These are phyloP conservation scores for Proteles cristata DNA, from an alignment of 2,113 vertebrate genomes.

Conservation along the genomic window DNA sequence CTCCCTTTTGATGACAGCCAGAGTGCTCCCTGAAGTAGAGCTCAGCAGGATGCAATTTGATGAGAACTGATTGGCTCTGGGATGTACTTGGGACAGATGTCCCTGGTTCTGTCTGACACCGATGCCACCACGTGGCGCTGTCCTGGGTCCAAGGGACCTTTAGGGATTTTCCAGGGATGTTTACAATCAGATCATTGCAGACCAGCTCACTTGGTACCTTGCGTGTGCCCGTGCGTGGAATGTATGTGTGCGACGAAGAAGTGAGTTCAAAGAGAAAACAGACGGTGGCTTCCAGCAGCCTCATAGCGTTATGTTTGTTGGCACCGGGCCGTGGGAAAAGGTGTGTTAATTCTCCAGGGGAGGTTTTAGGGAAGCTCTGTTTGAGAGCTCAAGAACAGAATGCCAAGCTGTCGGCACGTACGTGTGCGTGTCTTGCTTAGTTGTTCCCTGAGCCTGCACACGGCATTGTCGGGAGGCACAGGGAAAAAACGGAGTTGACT, in stretches of 20 bases:
- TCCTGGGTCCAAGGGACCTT: neutral
- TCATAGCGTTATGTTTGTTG: neutral
- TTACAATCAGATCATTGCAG: neutral
- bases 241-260: neutral
- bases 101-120: neutral
- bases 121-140: neutral
- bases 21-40: neutral
- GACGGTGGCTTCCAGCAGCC: neutral
- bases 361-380: neutral
- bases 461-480: neutral
- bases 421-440: neutral
- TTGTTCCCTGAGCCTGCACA: neutral
- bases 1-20: neutral
- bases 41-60: neutral
- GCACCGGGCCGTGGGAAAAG: neutral
- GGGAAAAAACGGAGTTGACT: neutral
- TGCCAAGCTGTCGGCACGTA: neutral
- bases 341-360: neutral
- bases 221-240: accelerated
- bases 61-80: neutral
- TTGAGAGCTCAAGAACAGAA: neutral
- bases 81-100: constrained; percentile 27
- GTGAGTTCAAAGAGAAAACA: neutral
- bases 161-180: neutral
- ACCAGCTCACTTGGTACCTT: neutral